Base-by-base conservation (phyloP, 2,888 invertebrate species). In the Bimastos eiseni region DNA sequence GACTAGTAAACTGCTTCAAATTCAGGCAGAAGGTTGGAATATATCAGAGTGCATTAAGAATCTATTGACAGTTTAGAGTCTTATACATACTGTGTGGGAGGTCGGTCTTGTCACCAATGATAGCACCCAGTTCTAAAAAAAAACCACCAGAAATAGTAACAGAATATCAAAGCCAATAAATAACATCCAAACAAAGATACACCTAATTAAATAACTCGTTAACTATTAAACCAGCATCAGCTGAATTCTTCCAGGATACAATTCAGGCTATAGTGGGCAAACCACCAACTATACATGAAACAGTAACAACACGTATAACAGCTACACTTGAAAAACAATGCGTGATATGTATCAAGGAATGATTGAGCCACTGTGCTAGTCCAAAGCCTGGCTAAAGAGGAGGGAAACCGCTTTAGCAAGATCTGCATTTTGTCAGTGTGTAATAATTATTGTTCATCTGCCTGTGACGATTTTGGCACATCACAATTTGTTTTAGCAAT, bases 111-210 rank as follows among this genome's bases (percentile, higher is more conserved):
- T 84, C 89, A 37, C 90, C 91, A 49, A 91, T 91, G 88, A 91
- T 91, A n/a, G 90, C 90, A 83, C 91, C 90, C 33, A 92, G 38
- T 83, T 92, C 92, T 91, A 83, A 34, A 55, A 34, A 55, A 34
- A 91, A 38, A 36, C 84, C 1, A 8, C 1, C 11, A 70, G 4
- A 49, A 24, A 24, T 21, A 49, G 49, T 49, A 49, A n/a, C 21
- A 55, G 30, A 70, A 70, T 30, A 70, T 70, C 70, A 70, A 70
- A 70, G 30, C n/a, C 13, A 70, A 70, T n/a, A 17, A 70, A 30
- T n/a, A 17, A 70, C n/a, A 70, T n/a, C 70, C 70, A 70, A 55
- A 55, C 55, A 55, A 70, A n/a, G 70, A n/a, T n/a, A n/a, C 30
- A n/a, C 30, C 30, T 70, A 55, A 30, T 24, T 55, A 55, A 55